Percentiles rank a stretch among this genome's conserved stretches.
Evolutionary conservation across 2,113 vertebrate species (phyloP).

Genomic region (Rattus rattus): DNA sequence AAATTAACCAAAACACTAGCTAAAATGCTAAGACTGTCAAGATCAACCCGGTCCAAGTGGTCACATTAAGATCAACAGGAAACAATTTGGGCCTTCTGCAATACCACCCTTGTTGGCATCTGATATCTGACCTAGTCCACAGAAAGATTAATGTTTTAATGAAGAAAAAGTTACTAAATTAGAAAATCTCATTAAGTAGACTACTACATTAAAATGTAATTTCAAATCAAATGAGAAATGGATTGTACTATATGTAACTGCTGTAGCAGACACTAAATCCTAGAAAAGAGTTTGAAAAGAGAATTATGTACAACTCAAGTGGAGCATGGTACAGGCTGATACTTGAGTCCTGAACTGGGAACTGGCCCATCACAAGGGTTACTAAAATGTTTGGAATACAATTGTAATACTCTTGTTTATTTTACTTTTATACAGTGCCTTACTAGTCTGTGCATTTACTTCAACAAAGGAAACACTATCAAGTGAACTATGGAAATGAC

Average conservation of each 20-base stretch:
- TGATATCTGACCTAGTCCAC: background rate
- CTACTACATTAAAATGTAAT: slow-evolving; percentile 51
- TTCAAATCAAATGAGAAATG: slow-evolving; percentile 56
- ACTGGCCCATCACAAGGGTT: slow-evolving; percentile 81
- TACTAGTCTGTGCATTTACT: slow-evolving; percentile 62
- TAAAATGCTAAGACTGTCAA: background rate
- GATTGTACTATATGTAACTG: background rate
- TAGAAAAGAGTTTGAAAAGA: slow-evolving; percentile 66
- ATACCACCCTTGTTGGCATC: background rate
- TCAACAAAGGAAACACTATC: slow-evolving; percentile 67
- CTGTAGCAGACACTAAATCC: slow-evolving; percentile 62
- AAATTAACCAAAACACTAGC: background rate
- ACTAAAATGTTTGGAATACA: slow-evolving; percentile 85
- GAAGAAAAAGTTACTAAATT: slow-evolving; percentile 58
- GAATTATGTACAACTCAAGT: slow-evolving; percentile 62
- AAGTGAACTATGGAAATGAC: slow-evolving; percentile 65
- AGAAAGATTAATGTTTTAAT: slow-evolving; percentile 53
- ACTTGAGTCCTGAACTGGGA: slow-evolving; percentile 70
- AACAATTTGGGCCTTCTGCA: slow-evolving; percentile 36
- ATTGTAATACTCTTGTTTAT: slow-evolving; percentile 76
- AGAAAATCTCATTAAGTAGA: slow-evolving; percentile 52
- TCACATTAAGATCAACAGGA: slow-evolving; percentile 41
- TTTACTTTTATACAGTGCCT: slow-evolving; percentile 70
- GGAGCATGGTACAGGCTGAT: slow-evolving; percentile 75
- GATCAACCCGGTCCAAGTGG: background rate